Evolutionary conservation across 2,113 vertebrate genomes (phyloP).

Genomic region (Callipepla californica): DNA sequence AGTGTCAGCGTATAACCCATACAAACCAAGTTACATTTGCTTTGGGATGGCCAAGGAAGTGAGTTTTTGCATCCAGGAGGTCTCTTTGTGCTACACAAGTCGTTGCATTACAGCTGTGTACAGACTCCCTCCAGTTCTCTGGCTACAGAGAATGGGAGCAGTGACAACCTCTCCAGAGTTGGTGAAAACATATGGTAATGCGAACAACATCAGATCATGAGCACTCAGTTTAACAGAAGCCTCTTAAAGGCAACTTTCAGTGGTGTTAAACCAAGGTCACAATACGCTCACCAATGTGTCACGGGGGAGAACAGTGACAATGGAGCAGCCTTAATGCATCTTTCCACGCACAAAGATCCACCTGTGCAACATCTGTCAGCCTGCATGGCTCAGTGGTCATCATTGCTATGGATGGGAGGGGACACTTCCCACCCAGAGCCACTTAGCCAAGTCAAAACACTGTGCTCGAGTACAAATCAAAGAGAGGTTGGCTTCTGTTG

Average conservation of each 20-base stretch:
- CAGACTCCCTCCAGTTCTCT: slow-evolving; percentile 23
- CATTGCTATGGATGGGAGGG: neutral
- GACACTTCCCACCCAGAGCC: neutral
- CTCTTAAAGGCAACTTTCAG: neutral
- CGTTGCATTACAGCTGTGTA: neutral
- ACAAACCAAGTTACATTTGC: neutral
- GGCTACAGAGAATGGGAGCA: neutral
- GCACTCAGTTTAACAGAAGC: neutral
- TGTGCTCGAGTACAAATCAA: neutral
- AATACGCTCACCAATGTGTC: neutral
- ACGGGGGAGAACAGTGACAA: neutral
- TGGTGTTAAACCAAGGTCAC: neutral
- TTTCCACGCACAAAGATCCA: neutral
- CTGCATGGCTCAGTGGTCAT: neutral
- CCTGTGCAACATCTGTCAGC: neutral
- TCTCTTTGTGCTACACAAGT: neutral
- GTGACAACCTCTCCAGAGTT: neutral
- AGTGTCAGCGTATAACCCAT: neutral
- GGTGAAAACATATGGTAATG: rapidly evolving
- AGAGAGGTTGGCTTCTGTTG: neutral
- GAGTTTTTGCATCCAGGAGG: neutral
- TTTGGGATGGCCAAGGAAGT: neutral
- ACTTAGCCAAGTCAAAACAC: slow-evolving; percentile 17
- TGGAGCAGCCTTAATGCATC: neutral
- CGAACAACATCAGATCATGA: neutral